A percentile compares a stretch with the other conserved stretches of the same genome.
phyloP scores from a whole-genome alignment of 2,113 vertebrate species.

The Antidorcas marsupialis region DNA sequence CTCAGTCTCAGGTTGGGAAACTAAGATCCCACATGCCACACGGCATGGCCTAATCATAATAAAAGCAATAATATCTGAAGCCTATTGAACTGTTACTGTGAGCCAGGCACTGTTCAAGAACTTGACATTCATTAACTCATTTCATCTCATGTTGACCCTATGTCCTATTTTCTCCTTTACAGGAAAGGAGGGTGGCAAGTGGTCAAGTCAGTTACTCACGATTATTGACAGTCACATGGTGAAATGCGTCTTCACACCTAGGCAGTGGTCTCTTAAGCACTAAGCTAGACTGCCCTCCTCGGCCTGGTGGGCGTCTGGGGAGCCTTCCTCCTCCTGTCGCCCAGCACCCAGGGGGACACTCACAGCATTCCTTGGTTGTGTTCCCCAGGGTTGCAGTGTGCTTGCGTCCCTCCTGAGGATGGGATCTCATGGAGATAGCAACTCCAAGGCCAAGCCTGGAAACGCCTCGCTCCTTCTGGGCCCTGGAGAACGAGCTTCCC shows the following conservation, averaged over 20 bases:
- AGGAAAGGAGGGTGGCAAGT: neutral
- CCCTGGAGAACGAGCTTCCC: neutral
- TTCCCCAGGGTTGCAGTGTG: neutral
- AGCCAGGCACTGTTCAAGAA: neutral
- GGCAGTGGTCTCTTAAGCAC: neutral
- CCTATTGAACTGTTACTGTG: neutral
- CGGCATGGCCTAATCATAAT: neutral
- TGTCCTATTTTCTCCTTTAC: neutral
- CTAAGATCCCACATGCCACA: neutral
- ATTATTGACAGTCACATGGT: accelerated
- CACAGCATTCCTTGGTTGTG: neutral
- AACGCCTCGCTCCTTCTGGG: neutral
- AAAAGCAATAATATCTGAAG: neutral
- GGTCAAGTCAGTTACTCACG: neutral
- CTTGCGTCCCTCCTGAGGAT: neutral
- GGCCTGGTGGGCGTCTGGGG: neutral
- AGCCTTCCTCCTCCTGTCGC: neutral
- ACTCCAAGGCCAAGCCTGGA: neutral
- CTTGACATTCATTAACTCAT: neutral
- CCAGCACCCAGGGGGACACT: neutral
- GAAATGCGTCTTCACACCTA: neutral
- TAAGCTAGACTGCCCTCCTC: neutral
- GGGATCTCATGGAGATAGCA: neutral
- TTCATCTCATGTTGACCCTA: neutral
- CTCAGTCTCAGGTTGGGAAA: neutral